Conservation (phyloP, 2,113 vertebrate species). For the Xiphophorus hellerii region DNA sequence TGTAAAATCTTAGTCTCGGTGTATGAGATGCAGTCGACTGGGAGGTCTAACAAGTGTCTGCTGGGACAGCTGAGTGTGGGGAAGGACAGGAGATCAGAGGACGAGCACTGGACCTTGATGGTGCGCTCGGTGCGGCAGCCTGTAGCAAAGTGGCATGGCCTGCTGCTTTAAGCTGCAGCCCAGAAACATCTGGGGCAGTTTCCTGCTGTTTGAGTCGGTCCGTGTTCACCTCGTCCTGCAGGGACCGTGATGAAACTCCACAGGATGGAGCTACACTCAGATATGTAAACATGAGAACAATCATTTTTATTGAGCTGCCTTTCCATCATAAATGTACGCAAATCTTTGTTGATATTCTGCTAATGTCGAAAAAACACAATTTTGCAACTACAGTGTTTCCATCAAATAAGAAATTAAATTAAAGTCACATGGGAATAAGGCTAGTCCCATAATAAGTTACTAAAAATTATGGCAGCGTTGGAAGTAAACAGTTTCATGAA, state of each 20-base stretch:
- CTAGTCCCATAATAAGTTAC: too few relatives aligned
- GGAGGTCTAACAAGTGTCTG: slow-evolving; percentile 66
- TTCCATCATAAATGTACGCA: too few relatives aligned
- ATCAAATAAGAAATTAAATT: too few relatives aligned
- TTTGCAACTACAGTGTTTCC: too few relatives aligned
- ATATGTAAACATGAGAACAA: background rate
- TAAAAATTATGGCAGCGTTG: too few relatives aligned
- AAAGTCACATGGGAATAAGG: too few relatives aligned
- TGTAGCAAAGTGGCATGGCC: slow-evolving; percentile 81
- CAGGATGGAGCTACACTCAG: background rate
- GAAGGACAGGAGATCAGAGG: slow-evolving; percentile 62
- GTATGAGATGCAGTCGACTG: slow-evolving; percentile 58
- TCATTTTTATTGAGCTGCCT: background rate
- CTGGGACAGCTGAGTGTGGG: slow-evolving; percentile 75
- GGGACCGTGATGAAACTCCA: background rate
- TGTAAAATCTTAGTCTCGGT: slow-evolving; percentile 76
- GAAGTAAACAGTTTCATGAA: too few relatives aligned
- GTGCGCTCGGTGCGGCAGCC: slow-evolving; percentile 79
- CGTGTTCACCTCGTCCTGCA: background rate
- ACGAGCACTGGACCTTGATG: slow-evolving; percentile 80
- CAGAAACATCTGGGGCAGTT: background rate
- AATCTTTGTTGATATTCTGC: too few relatives aligned
- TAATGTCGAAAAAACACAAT: too few relatives aligned
- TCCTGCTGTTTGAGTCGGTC: too few relatives aligned
- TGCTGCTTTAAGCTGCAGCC: slow-evolving; percentile 53